Evolutionary conservation across 2,113 vertebrate species (phyloP), one percentile per base, ranked within the genome.

Genomic region (Sphaerodactylus townsendi): DNA sequence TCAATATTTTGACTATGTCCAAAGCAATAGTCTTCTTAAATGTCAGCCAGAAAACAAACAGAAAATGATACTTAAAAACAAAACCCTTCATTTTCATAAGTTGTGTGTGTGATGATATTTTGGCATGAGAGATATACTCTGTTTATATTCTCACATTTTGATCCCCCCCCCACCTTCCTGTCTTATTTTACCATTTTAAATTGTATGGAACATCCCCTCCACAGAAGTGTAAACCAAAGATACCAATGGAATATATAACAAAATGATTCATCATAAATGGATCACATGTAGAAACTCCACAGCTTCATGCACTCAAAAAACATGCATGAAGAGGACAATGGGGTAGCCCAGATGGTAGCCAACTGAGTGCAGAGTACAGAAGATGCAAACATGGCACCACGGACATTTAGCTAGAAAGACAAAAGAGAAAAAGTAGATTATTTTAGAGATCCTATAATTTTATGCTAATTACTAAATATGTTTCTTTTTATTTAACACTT

Each of bases 301-400:
- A 91, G 85, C 96, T 95, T 95, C 96, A 96, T 96, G 96, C 96
- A 96, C 93, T 95, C 91, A 85, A 94, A n/a, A 95, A 95, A 94
- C 96, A 96, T 96, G 95, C 96, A 96, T 96, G 96, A 96, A 96
- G 95, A 94, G 86, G 84, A 95, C 93, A 95, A 93, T 89, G 65
- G 91, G 92, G 90, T 86, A 80, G 95, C 88, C 91, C 88, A 89
- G 93, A 88, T 91, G 93, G 90, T 91, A 74, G 91, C 94, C 95
- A 93, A 92, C 95, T 93, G 77, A 95, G 94, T 93, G 95, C 92
- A 85, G 95, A 93, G 89, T 90, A 95, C 90, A 89, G 91, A 95
- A 82, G 94, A 92, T 81, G 92, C 86, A 84, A 94, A 89, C 86
- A 87, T 88, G 91, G 95, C 94, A 92, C 92, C 87, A 90, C 83